Conservation (phyloP, 2,797 vertebrate species). For the Hippocampus kuda region DNA sequence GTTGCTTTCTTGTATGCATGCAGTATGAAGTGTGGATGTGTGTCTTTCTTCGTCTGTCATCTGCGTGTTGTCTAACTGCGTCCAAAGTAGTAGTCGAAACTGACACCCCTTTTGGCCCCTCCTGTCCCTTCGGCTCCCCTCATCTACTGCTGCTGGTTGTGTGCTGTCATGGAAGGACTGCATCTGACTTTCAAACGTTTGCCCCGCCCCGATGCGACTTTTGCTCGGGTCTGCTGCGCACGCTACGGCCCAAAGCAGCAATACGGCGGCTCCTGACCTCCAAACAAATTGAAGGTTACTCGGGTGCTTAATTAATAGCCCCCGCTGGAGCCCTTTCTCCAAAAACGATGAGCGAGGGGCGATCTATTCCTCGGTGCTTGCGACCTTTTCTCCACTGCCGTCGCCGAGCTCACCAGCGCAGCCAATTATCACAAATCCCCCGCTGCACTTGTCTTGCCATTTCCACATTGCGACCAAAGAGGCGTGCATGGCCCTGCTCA, state of each 20-base stretch:
- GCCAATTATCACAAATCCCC: conserved; percentile 67
- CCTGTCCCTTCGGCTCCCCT: conserved; percentile 44
- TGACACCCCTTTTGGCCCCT: conserved; percentile 22
- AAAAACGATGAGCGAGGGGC: conserved; percentile 32
- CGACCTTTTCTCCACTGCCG: conserved; percentile 61
- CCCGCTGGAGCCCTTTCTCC: conserved; percentile 32
- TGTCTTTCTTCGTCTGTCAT: too few species aligned
- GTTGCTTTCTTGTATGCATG: too few species aligned
- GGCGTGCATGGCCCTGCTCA: conserved; percentile 45
- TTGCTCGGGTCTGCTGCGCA: conserved; percentile 1
- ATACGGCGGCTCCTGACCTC: conserved; percentile 37
- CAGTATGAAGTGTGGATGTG: too few species aligned
- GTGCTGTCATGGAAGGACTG: conserved; percentile 26
- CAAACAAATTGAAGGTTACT: conserved; percentile 54
- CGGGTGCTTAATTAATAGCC: conserved; percentile 52
- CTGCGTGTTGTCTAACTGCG: too few species aligned
- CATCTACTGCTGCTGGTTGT: conserved; percentile 35
- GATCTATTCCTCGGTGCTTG: conserved; percentile 53
- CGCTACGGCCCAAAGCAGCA: not conserved
- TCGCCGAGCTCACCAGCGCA: conserved; percentile 57
- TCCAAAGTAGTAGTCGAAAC: too few species aligned
- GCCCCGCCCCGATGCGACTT: conserved; percentile 6
- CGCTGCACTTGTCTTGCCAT: conserved; percentile 66
- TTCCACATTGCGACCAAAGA: conserved; percentile 57
- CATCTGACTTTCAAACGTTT: conserved; percentile 30